Evolutionary conservation across 2,888 invertebrate genomes (phyloP), one percentile per base, ranked within the genome.

Genomic region (Synergus japonicus): DNA sequence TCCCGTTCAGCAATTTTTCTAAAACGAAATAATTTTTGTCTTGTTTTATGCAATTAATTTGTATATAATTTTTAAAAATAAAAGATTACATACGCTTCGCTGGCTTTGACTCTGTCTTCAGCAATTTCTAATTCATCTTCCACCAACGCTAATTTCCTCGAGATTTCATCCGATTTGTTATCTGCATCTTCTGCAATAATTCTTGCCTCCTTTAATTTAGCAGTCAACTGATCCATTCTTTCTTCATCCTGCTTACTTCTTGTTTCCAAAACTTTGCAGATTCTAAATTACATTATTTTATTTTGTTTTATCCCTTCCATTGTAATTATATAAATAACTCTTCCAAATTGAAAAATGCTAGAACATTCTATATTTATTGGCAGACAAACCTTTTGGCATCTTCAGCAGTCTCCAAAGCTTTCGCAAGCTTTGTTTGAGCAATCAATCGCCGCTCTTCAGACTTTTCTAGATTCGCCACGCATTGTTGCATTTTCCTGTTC

Each of bases 181-280:
- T 95, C 95, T 76, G 95, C 94, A 89, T 96, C 95, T 90, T 95
- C 95, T 76, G 95, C 95, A 87, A 95, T 94, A 87, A 94, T 92
- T 90, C 95, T 94, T 84, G 95, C 95, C 88, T 95, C 95, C 89
- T 95, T 94, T 83, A 96, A 93, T 88, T 95, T 95, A 77, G 93
- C 93, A 89, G 95, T 95, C 87, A 96, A 91, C 81, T 93, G 93
- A 87, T 94, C 93, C 91, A 95, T 94, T 84, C 95, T 93, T 87
- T 96, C 95, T 86, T 95, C 95, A 91, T 95, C 95, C 84, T 93
- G 93, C 86, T 94, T 93, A 82, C 94, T 93, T 84, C 95, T 93
- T 92, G 94, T 95, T 91, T 95, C 95, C 91, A 95, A 92, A 83
- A 95, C 95, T 91, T 95, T 95, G 89, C 95, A 94, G 88, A 94